phyloP scores from a whole-genome alignment of 2,113 vertebrate species.

The Poicephalus gulielmi region DNA sequence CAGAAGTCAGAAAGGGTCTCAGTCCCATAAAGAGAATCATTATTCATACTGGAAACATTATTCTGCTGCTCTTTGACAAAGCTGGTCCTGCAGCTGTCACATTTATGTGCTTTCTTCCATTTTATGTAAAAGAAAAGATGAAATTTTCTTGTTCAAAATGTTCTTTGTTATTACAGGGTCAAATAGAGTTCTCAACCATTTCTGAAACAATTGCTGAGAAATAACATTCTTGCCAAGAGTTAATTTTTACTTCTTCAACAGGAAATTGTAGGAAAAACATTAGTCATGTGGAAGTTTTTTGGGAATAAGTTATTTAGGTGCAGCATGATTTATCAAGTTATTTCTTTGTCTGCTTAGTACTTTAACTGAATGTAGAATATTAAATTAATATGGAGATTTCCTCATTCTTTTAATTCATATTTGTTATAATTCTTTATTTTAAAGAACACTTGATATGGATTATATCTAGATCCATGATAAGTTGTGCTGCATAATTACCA shows the following conservation, averaged over 20 bases:
- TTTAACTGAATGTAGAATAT: background rate
- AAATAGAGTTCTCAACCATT: background rate
- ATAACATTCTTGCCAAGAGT: background rate
- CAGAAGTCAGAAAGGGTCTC: background rate
- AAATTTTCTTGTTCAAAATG: background rate
- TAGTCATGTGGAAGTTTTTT: background rate
- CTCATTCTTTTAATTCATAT: background rate
- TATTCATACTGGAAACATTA: background rate
- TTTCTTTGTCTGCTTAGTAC: background rate
- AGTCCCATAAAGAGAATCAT: background rate
- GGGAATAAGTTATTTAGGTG: background rate
- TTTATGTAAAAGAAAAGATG: background rate
- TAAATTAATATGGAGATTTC: background rate
- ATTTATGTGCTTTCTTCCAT: background rate
- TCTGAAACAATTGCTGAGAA: background rate
- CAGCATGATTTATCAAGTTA: background rate
- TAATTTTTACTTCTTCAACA: background rate
- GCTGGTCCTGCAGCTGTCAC: background rate
- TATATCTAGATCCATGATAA: background rate
- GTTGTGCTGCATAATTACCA: background rate
- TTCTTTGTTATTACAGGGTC: background rate
- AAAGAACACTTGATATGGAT: background rate
- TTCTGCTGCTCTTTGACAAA: background rate
- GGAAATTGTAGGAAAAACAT: background rate
- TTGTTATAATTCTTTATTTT: background rate